Evolutionary conservation across 1,140 invertebrate species (phyloP).

Genomic region (Propsilocerus akamusi): DNA sequence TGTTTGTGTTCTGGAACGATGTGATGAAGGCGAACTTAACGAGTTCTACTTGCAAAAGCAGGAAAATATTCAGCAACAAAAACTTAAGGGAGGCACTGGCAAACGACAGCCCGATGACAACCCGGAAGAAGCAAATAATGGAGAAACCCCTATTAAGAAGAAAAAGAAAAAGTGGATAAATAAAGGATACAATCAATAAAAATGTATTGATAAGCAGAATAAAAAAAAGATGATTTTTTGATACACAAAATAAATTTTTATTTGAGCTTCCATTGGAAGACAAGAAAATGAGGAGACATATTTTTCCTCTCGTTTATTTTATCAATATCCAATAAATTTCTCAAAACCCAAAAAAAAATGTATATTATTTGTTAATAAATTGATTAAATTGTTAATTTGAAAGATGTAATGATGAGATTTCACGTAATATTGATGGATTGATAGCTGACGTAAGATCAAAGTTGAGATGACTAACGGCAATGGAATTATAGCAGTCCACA

Average conservation of each 20-base stretch:
- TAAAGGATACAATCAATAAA: not conserved
- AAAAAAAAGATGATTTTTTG: not conserved
- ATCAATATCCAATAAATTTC: not conserved
- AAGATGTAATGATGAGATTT: no score
- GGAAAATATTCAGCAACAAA: not conserved
- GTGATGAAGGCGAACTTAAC: not conserved
- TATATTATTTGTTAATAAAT: no score
- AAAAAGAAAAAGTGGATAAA: not conserved
- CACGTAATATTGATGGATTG: no score
- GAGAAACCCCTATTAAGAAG: not conserved
- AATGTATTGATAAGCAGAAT: no score
- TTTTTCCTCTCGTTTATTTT: not conserved
- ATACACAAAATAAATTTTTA: no score
- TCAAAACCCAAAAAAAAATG: no score
- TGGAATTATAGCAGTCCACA: no score
- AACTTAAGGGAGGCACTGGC: not conserved
- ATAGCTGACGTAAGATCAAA: no score
- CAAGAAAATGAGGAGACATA: no score
- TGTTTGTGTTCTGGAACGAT: constrained; percentile 66
- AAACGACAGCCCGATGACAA: not conserved
- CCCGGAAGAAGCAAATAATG: not conserved
- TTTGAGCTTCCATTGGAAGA: no score
- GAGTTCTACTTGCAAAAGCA: not conserved
- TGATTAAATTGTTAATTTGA: no score
- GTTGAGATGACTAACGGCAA: no score